phyloP scores from a whole-genome alignment of 2,888 invertebrate genomes.

The Mayetiola destructor region DNA sequence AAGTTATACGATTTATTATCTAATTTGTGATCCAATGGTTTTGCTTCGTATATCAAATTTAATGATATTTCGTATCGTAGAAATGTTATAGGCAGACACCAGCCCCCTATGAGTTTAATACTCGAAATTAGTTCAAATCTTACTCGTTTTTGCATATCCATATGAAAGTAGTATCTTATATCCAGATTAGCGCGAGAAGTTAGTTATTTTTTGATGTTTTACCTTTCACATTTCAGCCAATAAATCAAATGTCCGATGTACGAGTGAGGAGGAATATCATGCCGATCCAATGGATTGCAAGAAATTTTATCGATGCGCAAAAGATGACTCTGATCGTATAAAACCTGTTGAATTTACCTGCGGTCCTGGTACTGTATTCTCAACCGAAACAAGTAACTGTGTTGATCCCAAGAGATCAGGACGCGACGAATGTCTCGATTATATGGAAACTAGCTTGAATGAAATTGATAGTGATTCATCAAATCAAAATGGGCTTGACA shows the following conservation, averaged over 20 bases:
- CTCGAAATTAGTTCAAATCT: neutral
- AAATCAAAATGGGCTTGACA: neutral
- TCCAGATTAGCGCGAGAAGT: too few species aligned
- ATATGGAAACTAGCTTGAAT: slow-evolving; percentile 33
- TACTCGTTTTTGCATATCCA: neutral
- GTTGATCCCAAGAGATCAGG: slow-evolving; percentile 54
- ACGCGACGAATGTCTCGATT: slow-evolving; percentile 47
- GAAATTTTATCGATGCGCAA: slow-evolving; percentile 60
- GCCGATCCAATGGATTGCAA: slow-evolving; percentile 57
- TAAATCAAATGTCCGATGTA: slow-evolving; percentile 44
- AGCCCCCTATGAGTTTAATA: too few species aligned
- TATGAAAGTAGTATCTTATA: too few species aligned
- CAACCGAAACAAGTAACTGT: slow-evolving; percentile 50
- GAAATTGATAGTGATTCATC: slow-evolving; percentile 24
- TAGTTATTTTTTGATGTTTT: too few species aligned
- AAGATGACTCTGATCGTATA: slow-evolving; percentile 40
- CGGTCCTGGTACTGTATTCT: slow-evolving; percentile 59
- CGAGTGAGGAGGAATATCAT: slow-evolving; percentile 50
- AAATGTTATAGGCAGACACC: neutral
- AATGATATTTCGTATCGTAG: neutral
- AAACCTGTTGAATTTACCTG: slow-evolving; percentile 55
- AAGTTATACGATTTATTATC: slow-evolving; percentile 11
- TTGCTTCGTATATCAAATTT: neutral
- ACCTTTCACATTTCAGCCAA: neutral
- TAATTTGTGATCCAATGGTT: neutral